phyloP scores from a whole-genome alignment of 2,888 invertebrate species.

The Nysson spinosus region DNA sequence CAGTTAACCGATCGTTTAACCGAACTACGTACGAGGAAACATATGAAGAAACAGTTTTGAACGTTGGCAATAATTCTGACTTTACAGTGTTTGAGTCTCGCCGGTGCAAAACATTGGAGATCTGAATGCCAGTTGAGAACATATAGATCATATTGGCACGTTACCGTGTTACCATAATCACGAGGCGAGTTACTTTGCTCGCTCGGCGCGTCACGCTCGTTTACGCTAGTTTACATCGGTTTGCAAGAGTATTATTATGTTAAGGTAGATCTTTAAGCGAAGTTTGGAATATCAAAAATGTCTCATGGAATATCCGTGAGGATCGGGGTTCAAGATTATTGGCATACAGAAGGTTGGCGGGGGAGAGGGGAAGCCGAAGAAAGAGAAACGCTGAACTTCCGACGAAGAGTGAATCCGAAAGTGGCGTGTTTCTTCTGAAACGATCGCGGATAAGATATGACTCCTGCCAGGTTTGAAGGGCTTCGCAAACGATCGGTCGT shows the following conservation, averaged over 20 bases:
- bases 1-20: too few species aligned
- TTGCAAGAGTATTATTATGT: slow-evolving; percentile 42
- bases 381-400: slow-evolving; percentile 3
- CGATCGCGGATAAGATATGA: slow-evolving; percentile 44
- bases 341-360: slow-evolving; percentile 1
- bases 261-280: slow-evolving; percentile 33
- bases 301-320: slow-evolving; percentile 5
- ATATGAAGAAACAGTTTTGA: too few species aligned
- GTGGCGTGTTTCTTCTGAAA: slow-evolving; percentile 35
- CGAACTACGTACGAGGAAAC: too few species aligned
- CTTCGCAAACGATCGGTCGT: slow-evolving; percentile 51
- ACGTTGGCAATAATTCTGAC: too few species aligned
- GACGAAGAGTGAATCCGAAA: slow-evolving; percentile 22
- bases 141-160: too few species aligned
- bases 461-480: slow-evolving; percentile 46
- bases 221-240: slow-evolving; percentile 41
- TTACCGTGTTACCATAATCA: background rate
- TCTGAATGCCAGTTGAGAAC: too few species aligned
- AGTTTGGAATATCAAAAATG: slow-evolving; percentile 4
- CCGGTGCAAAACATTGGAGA: too few species aligned
- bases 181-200: slow-evolving; percentile 6
- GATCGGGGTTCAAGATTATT: slow-evolving; percentile 10
- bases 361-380: background rate
- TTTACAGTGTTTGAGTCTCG: too few species aligned
- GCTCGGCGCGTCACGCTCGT: slow-evolving; percentile 40